Conservation (phyloP, 2,888 invertebrate genomes). For the Rugalucina vietnamica region DNA sequence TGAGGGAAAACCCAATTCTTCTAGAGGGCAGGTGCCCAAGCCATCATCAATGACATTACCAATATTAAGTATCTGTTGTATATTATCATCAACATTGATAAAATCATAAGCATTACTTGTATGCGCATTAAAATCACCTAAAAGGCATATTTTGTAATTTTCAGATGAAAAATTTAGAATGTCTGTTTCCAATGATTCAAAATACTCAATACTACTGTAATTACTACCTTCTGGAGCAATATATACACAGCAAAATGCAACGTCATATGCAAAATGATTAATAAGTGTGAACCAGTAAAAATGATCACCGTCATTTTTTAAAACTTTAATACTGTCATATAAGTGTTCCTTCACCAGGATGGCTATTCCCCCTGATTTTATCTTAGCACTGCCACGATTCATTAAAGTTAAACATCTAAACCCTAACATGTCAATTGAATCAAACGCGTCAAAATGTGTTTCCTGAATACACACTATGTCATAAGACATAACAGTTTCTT, state of each 20-base stretch:
- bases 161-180: not conserved
- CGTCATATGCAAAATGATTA: not conserved
- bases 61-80: not conserved
- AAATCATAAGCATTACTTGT: not conserved
- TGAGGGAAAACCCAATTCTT: not conserved
- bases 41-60: not conserved
- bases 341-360: not conserved
- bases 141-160: not conserved
- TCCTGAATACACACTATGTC: not conserved
- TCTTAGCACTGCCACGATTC: not conserved
- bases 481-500: not conserved
- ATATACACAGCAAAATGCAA: not conserved
- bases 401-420: not conserved
- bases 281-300: not conserved
- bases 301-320: not conserved
- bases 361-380: not conserved
- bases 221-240: not conserved
- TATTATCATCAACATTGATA: not conserved
- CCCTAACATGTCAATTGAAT: not conserved
- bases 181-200: not conserved
- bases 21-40: not conserved
- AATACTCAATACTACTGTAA: not conserved
- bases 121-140: slow-evolving; percentile 1
- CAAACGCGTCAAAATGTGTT: not conserved
- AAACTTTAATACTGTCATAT: not conserved